phyloP scores from a whole-genome alignment of 2,797 vertebrate species.

The Halcyon leucocephala region DNA sequence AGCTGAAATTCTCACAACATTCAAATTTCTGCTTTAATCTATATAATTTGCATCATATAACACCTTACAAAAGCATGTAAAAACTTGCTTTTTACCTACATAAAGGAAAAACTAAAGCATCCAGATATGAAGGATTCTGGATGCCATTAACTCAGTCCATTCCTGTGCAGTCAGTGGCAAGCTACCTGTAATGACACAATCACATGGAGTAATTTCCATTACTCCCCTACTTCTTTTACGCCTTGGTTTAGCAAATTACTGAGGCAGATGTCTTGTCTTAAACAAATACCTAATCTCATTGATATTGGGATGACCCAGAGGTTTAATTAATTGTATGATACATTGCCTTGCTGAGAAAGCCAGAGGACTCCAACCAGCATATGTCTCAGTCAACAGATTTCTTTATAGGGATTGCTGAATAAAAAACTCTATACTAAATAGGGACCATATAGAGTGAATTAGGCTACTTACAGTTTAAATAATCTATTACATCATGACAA shows the following conservation, averaged over 20 bases:
- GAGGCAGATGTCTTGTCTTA: not conserved
- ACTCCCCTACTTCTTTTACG: not conserved
- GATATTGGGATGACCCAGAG: not conserved
- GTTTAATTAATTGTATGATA: not conserved
- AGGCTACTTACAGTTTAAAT: not conserved
- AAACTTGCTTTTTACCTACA: not conserved
- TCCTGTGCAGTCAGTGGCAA: not conserved
- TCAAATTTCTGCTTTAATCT: not conserved
- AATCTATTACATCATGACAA: not conserved
- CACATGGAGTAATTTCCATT: not conserved
- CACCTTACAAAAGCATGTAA: fast-evolving
- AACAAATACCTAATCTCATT: not conserved
- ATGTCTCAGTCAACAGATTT: not conserved
- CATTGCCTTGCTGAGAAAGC: not conserved
- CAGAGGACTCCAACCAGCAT: not conserved
- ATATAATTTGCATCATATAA: fast-evolving
- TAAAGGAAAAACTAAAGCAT: not conserved
- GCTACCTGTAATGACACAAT: not conserved
- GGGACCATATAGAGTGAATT: not conserved
- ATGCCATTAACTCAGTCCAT: not conserved
- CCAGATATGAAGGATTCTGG: not conserved
- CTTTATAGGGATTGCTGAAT: not conserved
- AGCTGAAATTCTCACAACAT: not conserved
- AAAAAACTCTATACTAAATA: not conserved
- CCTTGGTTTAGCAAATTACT: not conserved